Evolutionary conservation across 2,888 invertebrate genomes (phyloP).

Genomic region (Cheilosia urbana): DNA sequence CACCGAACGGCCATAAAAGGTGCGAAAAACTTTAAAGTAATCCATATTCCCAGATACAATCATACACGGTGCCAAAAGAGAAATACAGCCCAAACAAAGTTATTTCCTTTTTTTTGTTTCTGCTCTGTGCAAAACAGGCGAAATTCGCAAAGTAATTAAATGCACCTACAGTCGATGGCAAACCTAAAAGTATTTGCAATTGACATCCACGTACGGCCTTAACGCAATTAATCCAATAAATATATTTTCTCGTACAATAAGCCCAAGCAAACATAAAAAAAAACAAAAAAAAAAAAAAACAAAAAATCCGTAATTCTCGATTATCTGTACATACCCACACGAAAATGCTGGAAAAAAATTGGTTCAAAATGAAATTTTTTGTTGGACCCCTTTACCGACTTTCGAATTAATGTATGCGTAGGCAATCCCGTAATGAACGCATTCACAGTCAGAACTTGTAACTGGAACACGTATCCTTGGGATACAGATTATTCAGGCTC

Average conservation of each 20-base stretch:
- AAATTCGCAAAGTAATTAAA: conserved; percentile 64
- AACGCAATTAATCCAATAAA: conserved; percentile 74
- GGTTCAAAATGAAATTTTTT: conserved; percentile 47
- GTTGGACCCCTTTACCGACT: conserved; percentile 43
- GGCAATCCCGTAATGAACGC: conserved; percentile 68
- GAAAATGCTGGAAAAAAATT: conserved; percentile 40
- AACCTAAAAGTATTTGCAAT: conserved; percentile 63
- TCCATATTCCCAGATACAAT: conserved; percentile 23
- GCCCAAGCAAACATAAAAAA: conserved; percentile 28
- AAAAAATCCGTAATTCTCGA: conserved; percentile 64
- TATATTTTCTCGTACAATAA: conserved; percentile 70
- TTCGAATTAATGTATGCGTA: conserved; percentile 73
- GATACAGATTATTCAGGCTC: conserved; percentile 20
- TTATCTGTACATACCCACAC: conserved; percentile 70
- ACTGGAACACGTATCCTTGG: conserved; percentile 70
- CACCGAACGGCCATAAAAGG: neutral
- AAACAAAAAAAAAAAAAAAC: neutral
- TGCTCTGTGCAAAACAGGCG: conserved; percentile 8
- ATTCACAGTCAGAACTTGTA: conserved; percentile 66
- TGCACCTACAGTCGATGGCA: conserved; percentile 55
- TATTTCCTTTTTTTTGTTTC: neutral
- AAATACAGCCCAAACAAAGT: neutral
- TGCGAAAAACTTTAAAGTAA: conserved; percentile 48
- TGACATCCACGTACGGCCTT: conserved; percentile 73
- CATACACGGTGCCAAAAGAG: conserved; percentile 9